phyloP scores from a whole-genome alignment of 1,140 invertebrate genomes.

The Ylistrum balloti region DNA sequence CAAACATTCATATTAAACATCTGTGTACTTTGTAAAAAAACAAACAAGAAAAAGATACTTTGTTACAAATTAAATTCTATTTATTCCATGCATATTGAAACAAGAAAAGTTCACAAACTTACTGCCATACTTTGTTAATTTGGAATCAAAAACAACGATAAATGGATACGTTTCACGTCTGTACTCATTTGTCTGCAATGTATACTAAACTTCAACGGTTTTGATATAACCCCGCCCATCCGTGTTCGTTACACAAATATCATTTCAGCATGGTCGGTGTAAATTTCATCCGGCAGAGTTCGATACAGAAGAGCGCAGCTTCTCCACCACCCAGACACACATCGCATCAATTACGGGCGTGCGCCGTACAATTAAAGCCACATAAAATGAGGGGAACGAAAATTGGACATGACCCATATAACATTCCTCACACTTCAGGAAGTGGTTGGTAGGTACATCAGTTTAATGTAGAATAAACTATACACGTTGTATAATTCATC shows the following conservation, averaged over 20 bases:
- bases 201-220: not conserved
- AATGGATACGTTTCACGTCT: not conserved
- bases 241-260: conserved; percentile 26
- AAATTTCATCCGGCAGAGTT: conserved; percentile 9
- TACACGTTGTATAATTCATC: not conserved
- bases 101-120: not conserved
- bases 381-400: conserved; percentile 6
- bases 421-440: conserved; percentile 32
- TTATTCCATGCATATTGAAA: not conserved
- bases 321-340: not conserved
- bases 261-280: not conserved
- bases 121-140: not conserved
- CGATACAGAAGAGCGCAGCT: not conserved
- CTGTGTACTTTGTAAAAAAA: too few relatives aligned
- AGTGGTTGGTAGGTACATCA: not conserved
- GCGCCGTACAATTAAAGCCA: not conserved
- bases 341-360: conserved; percentile 3
- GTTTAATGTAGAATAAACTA: not conserved
- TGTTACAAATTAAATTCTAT: too few relatives aligned
- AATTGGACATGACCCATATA: conserved; percentile 25
- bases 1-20: too few relatives aligned
- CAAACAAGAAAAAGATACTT: too few relatives aligned
- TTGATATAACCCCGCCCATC: conserved; percentile 25
- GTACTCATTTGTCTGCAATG: not conserved
- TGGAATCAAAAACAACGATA: not conserved